Conservation (phyloP, 2,888 invertebrate species). For the Acutogordius australiensis region DNA sequence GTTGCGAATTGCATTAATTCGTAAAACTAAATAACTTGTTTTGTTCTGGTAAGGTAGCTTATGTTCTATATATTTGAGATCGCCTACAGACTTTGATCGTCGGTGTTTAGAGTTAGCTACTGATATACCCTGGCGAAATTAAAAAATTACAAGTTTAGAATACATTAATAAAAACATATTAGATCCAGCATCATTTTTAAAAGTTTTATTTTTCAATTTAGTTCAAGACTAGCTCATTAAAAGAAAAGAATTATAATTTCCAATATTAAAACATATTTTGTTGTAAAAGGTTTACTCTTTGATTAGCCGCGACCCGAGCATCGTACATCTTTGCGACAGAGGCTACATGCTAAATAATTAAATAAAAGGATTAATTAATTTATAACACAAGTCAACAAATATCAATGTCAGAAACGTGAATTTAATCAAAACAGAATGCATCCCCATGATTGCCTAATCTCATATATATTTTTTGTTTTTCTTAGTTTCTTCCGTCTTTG, state of each 20-base stretch:
- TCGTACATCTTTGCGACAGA: conserved; percentile 2
- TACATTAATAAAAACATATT: not conserved
- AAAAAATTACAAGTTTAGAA: not conserved
- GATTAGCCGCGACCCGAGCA: not conserved
- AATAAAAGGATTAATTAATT: too few species aligned
- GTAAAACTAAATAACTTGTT: not conserved
- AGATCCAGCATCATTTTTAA: too few species aligned
- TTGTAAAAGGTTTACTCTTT: not conserved
- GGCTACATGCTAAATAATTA: conserved; percentile 3
- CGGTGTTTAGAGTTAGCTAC: not conserved
- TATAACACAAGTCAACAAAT: too few species aligned
- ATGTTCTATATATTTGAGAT: not conserved
- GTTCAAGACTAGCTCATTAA: too few species aligned
- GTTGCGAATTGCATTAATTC: not conserved
- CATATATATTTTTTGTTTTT: too few species aligned
- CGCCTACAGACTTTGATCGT: not conserved
- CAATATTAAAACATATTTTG: not conserved
- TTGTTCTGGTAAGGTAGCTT: not conserved
- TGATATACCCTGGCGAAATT: not conserved
- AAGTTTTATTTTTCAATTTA: too few species aligned
- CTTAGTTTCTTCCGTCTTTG: too few species aligned
- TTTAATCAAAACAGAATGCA: too few species aligned
- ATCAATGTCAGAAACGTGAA: too few species aligned
- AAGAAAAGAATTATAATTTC: not conserved
- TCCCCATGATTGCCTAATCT: too few species aligned